Conservation (phyloP, 2,888 invertebrate genomes). For the Rhyacophila evoluta region DNA sequence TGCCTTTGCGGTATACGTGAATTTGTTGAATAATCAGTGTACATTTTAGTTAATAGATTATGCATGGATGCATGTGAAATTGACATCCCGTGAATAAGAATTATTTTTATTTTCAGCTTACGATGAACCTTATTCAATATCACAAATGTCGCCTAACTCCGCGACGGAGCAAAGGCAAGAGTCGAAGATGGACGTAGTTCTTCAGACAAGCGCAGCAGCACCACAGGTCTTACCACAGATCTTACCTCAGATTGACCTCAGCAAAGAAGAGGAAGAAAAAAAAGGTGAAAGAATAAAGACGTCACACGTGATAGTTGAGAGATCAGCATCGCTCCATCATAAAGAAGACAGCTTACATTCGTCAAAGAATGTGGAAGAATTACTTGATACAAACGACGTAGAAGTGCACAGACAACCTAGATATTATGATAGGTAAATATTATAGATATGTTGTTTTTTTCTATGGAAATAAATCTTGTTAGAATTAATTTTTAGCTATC, state of each 20-base stretch:
- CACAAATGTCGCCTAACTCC: slow-evolving; percentile 79
- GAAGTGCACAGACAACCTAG: slow-evolving; percentile 60
- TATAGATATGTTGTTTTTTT: too few species aligned
- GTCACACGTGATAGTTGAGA: slow-evolving; percentile 65
- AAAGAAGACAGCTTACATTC: slow-evolving; percentile 66
- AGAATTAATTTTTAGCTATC: too few species aligned
- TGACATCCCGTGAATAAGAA: too few species aligned
- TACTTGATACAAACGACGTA: slow-evolving; percentile 64
- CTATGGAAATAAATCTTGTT: too few species aligned
- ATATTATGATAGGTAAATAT: slow-evolving; percentile 44
- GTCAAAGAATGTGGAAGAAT: slow-evolving; percentile 71
- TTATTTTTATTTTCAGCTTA: slow-evolving; percentile 71
- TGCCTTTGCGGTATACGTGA: too few species aligned
- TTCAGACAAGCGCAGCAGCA: slow-evolving; percentile 55
- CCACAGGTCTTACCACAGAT: slow-evolving; percentile 61
- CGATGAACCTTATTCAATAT: slow-evolving; percentile 70
- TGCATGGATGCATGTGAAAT: too few species aligned
- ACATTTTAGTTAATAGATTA: too few species aligned
- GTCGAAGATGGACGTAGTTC: slow-evolving; percentile 25
- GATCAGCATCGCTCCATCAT: slow-evolving; percentile 71
- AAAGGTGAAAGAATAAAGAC: slow-evolving; percentile 59
- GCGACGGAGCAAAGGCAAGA: slow-evolving; percentile 57
- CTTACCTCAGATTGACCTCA: background rate
- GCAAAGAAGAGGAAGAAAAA: slow-evolving; percentile 50
- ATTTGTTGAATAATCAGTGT: too few species aligned